These are phyloP conservation scores for Planiliza haematocheilus DNA, from an alignment of 2,113 vertebrate species.

Conservation along the genomic window DNA sequence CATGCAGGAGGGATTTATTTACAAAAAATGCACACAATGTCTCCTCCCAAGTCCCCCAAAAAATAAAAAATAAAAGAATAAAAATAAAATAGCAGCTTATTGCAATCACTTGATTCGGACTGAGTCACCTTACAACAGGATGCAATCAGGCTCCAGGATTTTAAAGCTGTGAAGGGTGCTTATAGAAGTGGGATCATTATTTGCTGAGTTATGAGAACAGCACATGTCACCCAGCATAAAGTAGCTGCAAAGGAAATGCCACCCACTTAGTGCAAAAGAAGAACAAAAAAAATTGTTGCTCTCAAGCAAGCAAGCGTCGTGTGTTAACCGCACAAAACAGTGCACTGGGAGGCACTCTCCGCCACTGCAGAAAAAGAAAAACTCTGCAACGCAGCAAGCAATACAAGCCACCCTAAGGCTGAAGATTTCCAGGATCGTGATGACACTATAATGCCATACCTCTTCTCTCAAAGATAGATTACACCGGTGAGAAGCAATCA, in stretches of 20 bases:
- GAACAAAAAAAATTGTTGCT: not conserved
- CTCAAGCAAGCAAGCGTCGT: constrained; percentile 6
- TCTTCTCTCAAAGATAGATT: constrained; percentile 10
- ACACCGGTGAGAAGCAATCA: constrained; percentile 22
- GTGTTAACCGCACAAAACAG: constrained; percentile 22
- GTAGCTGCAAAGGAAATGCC: constrained; percentile 5
- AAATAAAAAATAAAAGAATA: too few species aligned
- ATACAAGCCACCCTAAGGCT: constrained; percentile 43
- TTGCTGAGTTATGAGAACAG: not conserved
- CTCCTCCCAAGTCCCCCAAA: too few species aligned
- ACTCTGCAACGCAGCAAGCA: constrained; percentile 29
- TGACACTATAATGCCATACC: constrained; percentile 53
- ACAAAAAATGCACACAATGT: not conserved
- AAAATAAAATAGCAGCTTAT: constrained; percentile 4
- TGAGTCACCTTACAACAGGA: not conserved
- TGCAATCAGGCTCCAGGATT: constrained; percentile 27
- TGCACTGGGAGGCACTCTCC: constrained; percentile 26
- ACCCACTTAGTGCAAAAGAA: constrained; percentile 21
- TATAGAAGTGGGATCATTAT: constrained; percentile 5
- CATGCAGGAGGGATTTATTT: constrained; percentile 11
- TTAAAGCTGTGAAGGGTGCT: not conserved
- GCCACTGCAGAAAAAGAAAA: constrained; percentile 22
- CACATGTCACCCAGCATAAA: constrained; percentile 6
- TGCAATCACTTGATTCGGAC: constrained; percentile 14
- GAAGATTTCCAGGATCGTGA: constrained; percentile 58